Evolutionary conservation across 2,113 vertebrate species (phyloP), one percentile per base, ranked within the genome.

Genomic region (Thunnus thynnus): DNA sequence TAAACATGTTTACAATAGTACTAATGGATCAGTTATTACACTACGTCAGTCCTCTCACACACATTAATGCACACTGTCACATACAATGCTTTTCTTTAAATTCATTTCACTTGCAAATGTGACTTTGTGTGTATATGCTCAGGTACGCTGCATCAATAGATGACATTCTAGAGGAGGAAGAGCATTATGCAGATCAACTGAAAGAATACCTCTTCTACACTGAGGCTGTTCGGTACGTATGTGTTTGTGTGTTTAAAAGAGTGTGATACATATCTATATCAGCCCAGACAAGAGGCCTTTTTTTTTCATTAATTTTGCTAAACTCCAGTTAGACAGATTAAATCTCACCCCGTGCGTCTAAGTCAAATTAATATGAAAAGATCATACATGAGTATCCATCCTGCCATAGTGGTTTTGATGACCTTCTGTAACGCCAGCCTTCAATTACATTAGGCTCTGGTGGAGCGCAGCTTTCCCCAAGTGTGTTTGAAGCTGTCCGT

Each of bases 181-280:
- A 99, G 27, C 97, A 98, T 84, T 99, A 98, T 80, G 97, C 97
- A 27, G 97, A 99, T 84, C 97, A 97, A 71, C 93, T 99, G 85
- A 98, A 99, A 85, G 97, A 99, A 61, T 99, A 98, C 84, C 95
- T 98, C 32, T 98, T 97, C 92, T 99, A 98, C 86, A 95, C 97
- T 32, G 97, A 99, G 41, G 96, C 97, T 17, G 88, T 98, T 17
- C 88, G 97, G 97, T 98, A 80, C 30, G 72, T 57, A 9, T 13
- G 8, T 41, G 7, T 41, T 8, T 36, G 5, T 36, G 3, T 44
- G 3, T 64, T 58, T 20, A 25, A 50, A n/a, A 27, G 9, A 22
- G 4, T 50, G 2, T 32, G 6, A 22, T 18, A n/a, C 2, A 17
- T 10, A 27, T 41, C n/a, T n/a, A 5, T 63, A 5, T 36, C 8